Evolutionary conservation across 2,888 invertebrate species (phyloP), one percentile per base, ranked within the genome.

Genomic region (Pachymerium ferrugineum): DNA sequence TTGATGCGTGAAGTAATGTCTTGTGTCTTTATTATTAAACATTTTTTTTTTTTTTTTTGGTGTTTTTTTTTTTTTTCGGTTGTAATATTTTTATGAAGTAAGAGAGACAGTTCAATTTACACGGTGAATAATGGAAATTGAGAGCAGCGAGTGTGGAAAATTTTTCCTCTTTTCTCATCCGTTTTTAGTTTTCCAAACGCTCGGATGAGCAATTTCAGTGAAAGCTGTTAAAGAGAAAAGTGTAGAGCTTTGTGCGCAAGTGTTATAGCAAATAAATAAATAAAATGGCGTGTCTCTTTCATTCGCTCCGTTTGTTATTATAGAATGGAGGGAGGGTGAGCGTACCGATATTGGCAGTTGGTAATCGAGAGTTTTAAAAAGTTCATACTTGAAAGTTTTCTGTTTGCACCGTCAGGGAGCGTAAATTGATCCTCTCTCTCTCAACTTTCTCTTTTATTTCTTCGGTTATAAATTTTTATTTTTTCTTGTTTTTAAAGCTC

Each of bases 81-180:
- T 62, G 12, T 10, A 62, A 22, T 8, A 38, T 38, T 38, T 38
- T 38, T 38, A 47, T 47, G 47, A 62, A 62, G 62, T 25, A 10
- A 38, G 12, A 47, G n/a, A 62, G 62, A 62, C 62, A 28, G 62
- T 62, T 62, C 62, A 62, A 62, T 62, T 62, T 62, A 28, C 62
- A 25, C 62, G 28, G 62, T 62, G 62, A 62, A 62, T 62, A 62
- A 62, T 62, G 62, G 62, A 62, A 62, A 62, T 62, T 62, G 62
- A 62, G 62, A 5, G 62, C 54, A 19, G 54, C 6, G 47, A 47
- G 47, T 1, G 62, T n/a, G 62, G 25, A 28, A 0, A 25, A 38
- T 14, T 38, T 38, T 16, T 16, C 16, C 16, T 38, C 38, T 14
- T 10, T 38, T 38, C 38, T 38, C 38, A 38, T 38, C 38, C 38